Conservation (phyloP, 2,888 invertebrate species). For the Rhingia rostrata region DNA sequence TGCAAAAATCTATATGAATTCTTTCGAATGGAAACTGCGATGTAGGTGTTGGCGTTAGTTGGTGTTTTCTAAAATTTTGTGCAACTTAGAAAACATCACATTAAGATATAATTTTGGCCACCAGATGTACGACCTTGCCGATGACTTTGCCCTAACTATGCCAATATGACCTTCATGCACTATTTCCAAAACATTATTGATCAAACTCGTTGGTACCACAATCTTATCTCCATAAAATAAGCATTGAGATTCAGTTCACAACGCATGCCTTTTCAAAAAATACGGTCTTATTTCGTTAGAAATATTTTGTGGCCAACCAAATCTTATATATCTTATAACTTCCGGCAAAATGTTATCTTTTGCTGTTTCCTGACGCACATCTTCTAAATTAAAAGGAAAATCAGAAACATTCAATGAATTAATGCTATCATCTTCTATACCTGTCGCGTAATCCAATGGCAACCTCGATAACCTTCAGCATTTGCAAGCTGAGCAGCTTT, state of each 20-base stretch:
- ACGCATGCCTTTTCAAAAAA: slow-evolving; percentile 38
- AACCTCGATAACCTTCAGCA: slow-evolving; percentile 72
- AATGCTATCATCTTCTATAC: slow-evolving; percentile 48
- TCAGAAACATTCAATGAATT: slow-evolving; percentile 43
- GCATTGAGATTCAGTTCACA: slow-evolving; percentile 41
- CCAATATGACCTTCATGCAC: slow-evolving; percentile 77
- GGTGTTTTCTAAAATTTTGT: slow-evolving; percentile 8
- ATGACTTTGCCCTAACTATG: slow-evolving; percentile 76
- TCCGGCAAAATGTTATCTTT: background rate
- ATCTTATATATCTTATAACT: slow-evolving; percentile 29
- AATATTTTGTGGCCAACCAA: no score
- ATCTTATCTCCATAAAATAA: slow-evolving; percentile 67
- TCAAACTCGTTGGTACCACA: slow-evolving; percentile 64
- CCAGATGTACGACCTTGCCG: slow-evolving; percentile 77
- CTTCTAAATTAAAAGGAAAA: slow-evolving; percentile 47
- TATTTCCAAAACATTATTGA: slow-evolving; percentile 56
- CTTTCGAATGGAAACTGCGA: slow-evolving; percentile 71
- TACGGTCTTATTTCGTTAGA: slow-evolving; percentile 40
- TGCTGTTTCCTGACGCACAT: slow-evolving; percentile 19
- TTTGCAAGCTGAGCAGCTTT: slow-evolving; percentile 50
- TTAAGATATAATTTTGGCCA: slow-evolving; percentile 75
- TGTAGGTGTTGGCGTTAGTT: no score
- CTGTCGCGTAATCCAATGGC: slow-evolving; percentile 19
- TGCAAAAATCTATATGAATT: slow-evolving; percentile 68
- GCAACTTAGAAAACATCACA: slow-evolving; percentile 63